A percentile compares a stretch with the other conserved stretches of the same genome.
Evolutionary conservation across 1,140 invertebrate species (phyloP).

Genomic region (Drosophila sechellia): DNA sequence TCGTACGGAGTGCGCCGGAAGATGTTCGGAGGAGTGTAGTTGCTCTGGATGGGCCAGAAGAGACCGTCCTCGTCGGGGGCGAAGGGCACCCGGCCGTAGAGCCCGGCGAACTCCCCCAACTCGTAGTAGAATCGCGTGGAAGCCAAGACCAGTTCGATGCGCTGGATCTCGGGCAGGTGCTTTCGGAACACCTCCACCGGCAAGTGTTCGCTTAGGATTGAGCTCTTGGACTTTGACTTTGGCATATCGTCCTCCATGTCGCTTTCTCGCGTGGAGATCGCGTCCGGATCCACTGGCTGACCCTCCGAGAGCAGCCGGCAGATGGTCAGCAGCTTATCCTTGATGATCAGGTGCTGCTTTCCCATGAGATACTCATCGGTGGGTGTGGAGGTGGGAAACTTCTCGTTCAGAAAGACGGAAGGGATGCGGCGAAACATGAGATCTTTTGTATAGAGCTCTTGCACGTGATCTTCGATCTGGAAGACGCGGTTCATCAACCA

Average conservation of each 20-base stretch:
- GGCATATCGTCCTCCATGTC: slow-evolving; percentile 3
- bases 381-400: slow-evolving; percentile 73
- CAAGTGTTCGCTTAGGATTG: not conserved
- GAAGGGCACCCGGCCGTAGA: slow-evolving; percentile 54
- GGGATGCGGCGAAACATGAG: slow-evolving; percentile 58
- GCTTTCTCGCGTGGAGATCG: not conserved
- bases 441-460: slow-evolving; percentile 58
- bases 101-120: slow-evolving; percentile 35
- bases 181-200: slow-evolving; percentile 48
- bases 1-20: slow-evolving; percentile 67
- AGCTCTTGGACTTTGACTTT: not conserved
- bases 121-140: slow-evolving; percentile 66
- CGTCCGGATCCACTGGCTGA: not conserved
- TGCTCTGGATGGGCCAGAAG: slow-evolving; percentile 72
- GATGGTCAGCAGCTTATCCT: slow-evolving; percentile 59
- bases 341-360: slow-evolving; percentile 76
- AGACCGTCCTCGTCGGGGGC: slow-evolving; percentile 56
- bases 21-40: slow-evolving; percentile 64
- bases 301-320: slow-evolving; percentile 39
- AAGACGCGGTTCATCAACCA: slow-evolving; percentile 63
- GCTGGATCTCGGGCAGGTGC: slow-evolving; percentile 70
- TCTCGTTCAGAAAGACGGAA: slow-evolving; percentile 69
- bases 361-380: slow-evolving; percentile 72
- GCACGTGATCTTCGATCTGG: slow-evolving; percentile 68
- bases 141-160: slow-evolving; percentile 71